phyloP scores from a whole-genome alignment of 2,113 vertebrate genomes.

The Coreoperca whiteheadi region DNA sequence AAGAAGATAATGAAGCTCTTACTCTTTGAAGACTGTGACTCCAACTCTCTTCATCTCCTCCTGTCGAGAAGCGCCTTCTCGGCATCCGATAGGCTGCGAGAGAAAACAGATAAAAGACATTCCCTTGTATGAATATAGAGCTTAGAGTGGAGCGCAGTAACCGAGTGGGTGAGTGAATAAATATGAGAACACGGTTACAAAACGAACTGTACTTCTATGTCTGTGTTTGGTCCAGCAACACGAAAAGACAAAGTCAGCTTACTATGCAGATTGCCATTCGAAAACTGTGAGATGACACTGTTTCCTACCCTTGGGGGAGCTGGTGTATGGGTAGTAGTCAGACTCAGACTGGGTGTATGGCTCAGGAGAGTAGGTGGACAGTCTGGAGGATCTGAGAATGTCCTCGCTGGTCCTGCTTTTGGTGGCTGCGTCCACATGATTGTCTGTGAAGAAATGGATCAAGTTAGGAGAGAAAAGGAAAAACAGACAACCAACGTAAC shows the following conservation, averaged over 20 bases:
- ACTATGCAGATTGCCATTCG: background rate
- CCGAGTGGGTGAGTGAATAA: conserved; percentile 31
- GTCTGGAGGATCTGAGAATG: conserved; percentile 92
- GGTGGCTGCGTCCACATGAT: conserved; percentile 86
- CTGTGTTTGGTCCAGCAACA: conserved; percentile 15
- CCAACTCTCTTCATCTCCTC: conserved; percentile 83
- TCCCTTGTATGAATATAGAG: conserved; percentile 25
- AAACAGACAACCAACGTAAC: background rate
- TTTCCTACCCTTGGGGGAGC: conserved; percentile 92
- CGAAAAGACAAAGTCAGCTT: background rate
- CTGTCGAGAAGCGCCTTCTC: conserved; percentile 79
- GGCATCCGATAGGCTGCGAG: conserved; percentile 74
- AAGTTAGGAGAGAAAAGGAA: background rate
- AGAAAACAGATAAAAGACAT: conserved; percentile 57
- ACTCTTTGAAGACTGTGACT: conserved; percentile 84
- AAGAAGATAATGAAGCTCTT: conserved; percentile 70
- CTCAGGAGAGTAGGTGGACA: conserved; percentile 93
- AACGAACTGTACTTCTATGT: conserved; percentile 12
- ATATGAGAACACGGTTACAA: conserved; percentile 49
- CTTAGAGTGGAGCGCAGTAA: conserved; percentile 31
- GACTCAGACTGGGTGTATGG: conserved; percentile 91
- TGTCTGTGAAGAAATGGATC: conserved; percentile 81
- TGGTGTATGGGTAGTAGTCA: conserved; percentile 91
- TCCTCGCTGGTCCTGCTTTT: conserved; percentile 99
- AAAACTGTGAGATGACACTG: background rate